phyloP scores from a whole-genome alignment of 37 sponge, comb jelly and placozoan species.

The Lycopodina hypogea region DNA sequence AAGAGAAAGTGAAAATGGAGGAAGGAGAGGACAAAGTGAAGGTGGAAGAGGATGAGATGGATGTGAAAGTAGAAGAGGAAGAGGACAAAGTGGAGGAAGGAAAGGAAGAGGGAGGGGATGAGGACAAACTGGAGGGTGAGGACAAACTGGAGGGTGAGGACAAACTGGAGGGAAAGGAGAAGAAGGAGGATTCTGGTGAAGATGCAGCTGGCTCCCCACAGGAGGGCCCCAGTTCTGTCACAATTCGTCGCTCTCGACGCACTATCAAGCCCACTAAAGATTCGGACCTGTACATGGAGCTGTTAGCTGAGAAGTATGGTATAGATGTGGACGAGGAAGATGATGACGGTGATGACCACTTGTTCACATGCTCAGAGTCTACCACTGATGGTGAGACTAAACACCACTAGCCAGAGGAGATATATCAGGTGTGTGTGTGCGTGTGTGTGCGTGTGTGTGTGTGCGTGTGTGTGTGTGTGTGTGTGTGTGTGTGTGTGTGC shows the following conservation, averaged over 20 bases:
- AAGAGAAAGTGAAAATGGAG: not conserved
- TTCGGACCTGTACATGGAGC: constrained; percentile 38
- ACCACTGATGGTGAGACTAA: constrained; percentile 9
- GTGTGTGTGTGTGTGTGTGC: not conserved
- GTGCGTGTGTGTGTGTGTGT: constrained; percentile 11
- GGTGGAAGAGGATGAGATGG: not conserved
- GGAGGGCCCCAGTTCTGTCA: constrained; percentile 12
- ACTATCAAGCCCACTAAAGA: constrained; percentile 53
- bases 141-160: no score
- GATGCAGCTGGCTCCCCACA: not conserved
- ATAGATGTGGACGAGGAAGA: constrained; percentile 30
- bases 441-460: constrained; percentile 28
- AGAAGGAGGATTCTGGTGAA: not conserved
- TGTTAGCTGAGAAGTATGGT: constrained; percentile 33
- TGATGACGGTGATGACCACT: constrained; percentile 29
- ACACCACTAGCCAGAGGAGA: not conserved
- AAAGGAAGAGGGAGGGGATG: constrained; percentile 2
- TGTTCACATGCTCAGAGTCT: constrained; percentile 25
- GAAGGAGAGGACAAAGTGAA: not conserved
- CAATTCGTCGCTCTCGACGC: constrained; percentile 32
- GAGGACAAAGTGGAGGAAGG: not conserved
- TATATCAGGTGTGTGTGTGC: constrained; percentile 15
- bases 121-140: no score
- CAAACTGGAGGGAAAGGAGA: not conserved
- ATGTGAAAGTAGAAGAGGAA: no score